These are phyloP conservation scores for Epinephelus coioides DNA, from an alignment of 2,797 vertebrate species.

Conservation along the genomic window DNA sequence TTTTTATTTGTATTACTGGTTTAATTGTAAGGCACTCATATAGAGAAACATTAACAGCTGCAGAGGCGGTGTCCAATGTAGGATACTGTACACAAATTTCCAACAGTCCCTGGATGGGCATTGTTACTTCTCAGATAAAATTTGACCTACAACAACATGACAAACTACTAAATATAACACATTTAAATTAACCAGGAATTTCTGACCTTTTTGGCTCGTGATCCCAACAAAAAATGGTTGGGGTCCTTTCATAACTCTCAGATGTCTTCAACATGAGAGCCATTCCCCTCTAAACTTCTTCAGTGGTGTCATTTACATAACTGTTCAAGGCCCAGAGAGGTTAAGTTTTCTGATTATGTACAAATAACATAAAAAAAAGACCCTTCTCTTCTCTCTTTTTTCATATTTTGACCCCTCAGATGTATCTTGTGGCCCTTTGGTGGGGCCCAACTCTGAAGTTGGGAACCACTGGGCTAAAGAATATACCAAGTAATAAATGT, in stretches of 20 bases:
- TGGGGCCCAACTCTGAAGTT: not conserved
- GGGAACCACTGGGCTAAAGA: not conserved
- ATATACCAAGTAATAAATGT: not conserved
- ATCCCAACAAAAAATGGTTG: too few relatives aligned
- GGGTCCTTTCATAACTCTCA: too few relatives aligned
- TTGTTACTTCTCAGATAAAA: not conserved
- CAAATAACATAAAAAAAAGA: not conserved
- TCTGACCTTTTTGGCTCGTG: not conserved
- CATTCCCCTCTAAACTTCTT: not conserved
- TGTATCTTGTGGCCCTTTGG: not conserved
- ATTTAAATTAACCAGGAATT: not conserved
- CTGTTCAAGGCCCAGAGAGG: not conserved
- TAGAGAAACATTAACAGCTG: too few relatives aligned
- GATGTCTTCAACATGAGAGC: not conserved
- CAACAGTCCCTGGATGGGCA: too few relatives aligned
- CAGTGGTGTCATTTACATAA: not conserved
- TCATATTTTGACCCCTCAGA: not conserved
- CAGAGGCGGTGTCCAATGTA: too few relatives aligned
- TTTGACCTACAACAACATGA: not conserved
- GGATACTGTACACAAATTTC: too few relatives aligned
- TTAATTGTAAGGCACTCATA: too few relatives aligned
- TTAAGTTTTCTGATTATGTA: not conserved
- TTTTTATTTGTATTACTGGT: too few relatives aligned
- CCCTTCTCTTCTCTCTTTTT: rapidly evolving
- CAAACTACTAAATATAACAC: not conserved